Evolutionary conservation across 1,140 invertebrate species (phyloP).

Genomic region (Drosophila baimaii): DNA sequence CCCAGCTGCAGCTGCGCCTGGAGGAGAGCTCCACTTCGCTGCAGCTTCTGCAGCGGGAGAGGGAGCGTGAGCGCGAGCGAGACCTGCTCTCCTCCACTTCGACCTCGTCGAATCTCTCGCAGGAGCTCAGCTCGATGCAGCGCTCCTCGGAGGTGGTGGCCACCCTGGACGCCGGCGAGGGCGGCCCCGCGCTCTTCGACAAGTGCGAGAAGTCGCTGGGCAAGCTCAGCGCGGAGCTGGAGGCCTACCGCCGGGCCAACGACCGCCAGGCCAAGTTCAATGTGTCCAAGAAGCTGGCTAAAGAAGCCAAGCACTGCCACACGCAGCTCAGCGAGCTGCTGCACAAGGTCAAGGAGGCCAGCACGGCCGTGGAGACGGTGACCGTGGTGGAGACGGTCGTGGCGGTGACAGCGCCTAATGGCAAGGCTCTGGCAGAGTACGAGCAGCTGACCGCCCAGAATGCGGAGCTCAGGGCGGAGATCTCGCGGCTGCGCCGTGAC

Average conservation of each 20-base stretch:
- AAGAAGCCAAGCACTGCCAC: slow-evolving; percentile 79
- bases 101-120: slow-evolving; percentile 70
- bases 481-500: slow-evolving; percentile 55
- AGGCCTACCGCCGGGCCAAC: slow-evolving; percentile 76
- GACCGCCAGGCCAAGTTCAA: slow-evolving; percentile 79
- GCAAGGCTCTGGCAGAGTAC: slow-evolving; percentile 83
- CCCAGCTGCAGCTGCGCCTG: slow-evolving; percentile 75
- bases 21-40: slow-evolving; percentile 28
- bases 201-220: slow-evolving; percentile 75
- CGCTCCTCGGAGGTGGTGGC: slow-evolving; percentile 77
- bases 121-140: slow-evolving; percentile 76
- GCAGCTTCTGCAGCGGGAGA: slow-evolving; percentile 29
- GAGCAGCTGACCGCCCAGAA: slow-evolving; percentile 85
- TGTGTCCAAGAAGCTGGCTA: slow-evolving; percentile 80
- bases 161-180: slow-evolving; percentile 62
- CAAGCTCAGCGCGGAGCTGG: slow-evolving; percentile 74
- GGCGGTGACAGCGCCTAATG: slow-evolving; percentile 77
- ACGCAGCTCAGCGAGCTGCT: slow-evolving; percentile 73
- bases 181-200: slow-evolving; percentile 60
- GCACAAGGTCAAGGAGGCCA: slow-evolving; percentile 85
- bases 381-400: slow-evolving; percentile 80
- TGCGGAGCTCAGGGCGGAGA: slow-evolving; percentile 68
- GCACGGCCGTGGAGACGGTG: slow-evolving; percentile 80
- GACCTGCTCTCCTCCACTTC: slow-evolving; percentile 49
- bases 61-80: slow-evolving; percentile 32